Evolutionary conservation across 2,888 invertebrate genomes (phyloP), one percentile per base, ranked within the genome.

Genomic region (Neocrepidodera transversa): DNA sequence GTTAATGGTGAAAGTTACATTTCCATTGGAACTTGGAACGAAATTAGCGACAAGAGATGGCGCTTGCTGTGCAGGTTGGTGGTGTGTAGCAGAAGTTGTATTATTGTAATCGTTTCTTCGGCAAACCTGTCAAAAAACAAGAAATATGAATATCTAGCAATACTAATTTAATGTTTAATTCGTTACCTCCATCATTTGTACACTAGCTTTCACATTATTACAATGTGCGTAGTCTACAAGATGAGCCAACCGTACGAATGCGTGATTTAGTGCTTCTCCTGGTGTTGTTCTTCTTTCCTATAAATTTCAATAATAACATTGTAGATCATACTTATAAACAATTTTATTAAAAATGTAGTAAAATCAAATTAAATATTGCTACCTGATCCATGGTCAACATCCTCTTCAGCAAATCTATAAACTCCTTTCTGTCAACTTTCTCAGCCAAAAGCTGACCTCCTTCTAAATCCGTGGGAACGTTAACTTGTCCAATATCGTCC

Each of bases 351-450:
- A 32, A 43, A 5, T 32, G 6, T 18, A 13, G 11, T 36, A 18
- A 1, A 11, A 63, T 56, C 20, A 48, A 38, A 71, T 56, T 58
- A 69, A 69, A 74, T 73, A 74, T 82, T 83, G 82, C 83, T 82
- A 90, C 90, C 87, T 94, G 95, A 84, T 99, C 98, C 87, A 99
- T 93, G 11, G 97, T 97, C 56, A 99, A 86, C 99, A 99, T 99
- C 73, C 95, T 86, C 82, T 98, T 98, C 51, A 99, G 83, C 72
- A 99, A 86, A 82, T 98, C 97, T 70, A 99, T 97, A 77, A 99
- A 99, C 80, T 99, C 97, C 71, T 94, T 86, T 62, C 98, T 86
- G 80, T 99, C 99, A 20, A 95, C 93, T 79, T 97, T 97, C 81
- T 99, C 99, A 0, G 97, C 97, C 76, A 97, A 82, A 67, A 97